Evolutionary conservation across 2,888 invertebrate species (phyloP).

Genomic region (Cinara cedri): DNA sequence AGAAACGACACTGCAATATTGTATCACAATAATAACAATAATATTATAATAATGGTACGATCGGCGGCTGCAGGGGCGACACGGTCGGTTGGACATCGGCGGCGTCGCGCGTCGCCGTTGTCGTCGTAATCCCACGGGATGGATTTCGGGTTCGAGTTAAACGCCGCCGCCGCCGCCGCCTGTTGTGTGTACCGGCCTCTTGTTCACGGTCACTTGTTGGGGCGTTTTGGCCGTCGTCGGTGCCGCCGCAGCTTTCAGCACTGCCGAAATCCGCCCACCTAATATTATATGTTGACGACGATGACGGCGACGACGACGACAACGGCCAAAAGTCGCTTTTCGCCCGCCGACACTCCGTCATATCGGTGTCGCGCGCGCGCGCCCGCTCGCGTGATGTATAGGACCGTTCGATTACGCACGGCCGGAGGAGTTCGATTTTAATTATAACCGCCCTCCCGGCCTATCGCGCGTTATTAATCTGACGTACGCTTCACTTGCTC

Average conservation of each 20-base stretch:
- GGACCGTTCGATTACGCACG: conserved; percentile 41
- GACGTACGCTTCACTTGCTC: conserved; percentile 33
- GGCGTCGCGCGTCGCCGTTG: background rate
- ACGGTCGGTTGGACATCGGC: conserved; percentile 48
- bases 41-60: conserved; percentile 30
- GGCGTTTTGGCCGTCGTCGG: conserved; percentile 41
- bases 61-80: conserved; percentile 38
- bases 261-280: conserved; percentile 49
- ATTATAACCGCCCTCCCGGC: conserved; percentile 22
- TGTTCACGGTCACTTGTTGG: conserved; percentile 57
- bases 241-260: conserved; percentile 6
- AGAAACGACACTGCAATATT: background rate
- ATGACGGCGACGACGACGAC: background rate
- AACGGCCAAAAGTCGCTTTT: conserved; percentile 28
- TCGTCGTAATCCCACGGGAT: conserved; percentile 38
- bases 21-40: conserved; percentile 18
- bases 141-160: conserved; percentile 54
- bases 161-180: conserved; percentile 22
- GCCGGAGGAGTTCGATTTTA: conserved; percentile 53
- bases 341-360: background rate
- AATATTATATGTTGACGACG: conserved; percentile 37
- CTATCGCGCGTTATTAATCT: conserved; percentile 10
- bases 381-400: conserved; percentile 4
- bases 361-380: background rate
- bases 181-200: conserved; percentile 36